These are phyloP conservation scores for Antitype chi DNA, from an alignment of 2,888 invertebrate genomes.

Conservation along the genomic window DNA sequence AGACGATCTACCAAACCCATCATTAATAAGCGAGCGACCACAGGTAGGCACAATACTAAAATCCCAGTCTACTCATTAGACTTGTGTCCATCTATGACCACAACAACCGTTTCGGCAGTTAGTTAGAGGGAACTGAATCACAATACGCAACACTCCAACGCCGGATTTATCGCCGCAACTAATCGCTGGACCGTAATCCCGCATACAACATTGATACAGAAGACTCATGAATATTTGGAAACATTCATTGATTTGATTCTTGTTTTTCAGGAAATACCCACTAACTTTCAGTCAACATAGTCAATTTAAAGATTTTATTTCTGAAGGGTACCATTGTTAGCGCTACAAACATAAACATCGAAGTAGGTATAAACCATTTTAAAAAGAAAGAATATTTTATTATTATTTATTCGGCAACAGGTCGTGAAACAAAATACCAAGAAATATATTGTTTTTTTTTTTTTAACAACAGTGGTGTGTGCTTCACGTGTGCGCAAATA, in stretches of 20 bases:
- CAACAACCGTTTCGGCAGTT: constrained; percentile 63
- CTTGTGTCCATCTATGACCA: constrained; percentile 65
- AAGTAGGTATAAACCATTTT: no score
- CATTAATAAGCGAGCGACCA: constrained; percentile 51
- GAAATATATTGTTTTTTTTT: no score
- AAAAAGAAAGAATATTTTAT: no score
- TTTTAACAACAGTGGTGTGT: no score
- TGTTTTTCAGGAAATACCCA: not conserved
- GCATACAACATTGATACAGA: constrained; percentile 26
- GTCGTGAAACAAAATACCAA: no score
- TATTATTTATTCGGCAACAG: no score
- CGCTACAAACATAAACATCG: no score
- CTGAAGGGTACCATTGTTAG: not conserved
- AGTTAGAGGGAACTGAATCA: constrained; percentile 71
- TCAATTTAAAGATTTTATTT: not conserved
- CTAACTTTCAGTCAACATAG: not conserved
- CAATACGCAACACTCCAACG: constrained; percentile 69
- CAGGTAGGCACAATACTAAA: constrained; percentile 54
- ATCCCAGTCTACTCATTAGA: constrained; percentile 59
- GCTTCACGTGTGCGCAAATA: no score
- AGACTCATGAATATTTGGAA: constrained; percentile 18
- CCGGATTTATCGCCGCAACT: constrained; percentile 70
- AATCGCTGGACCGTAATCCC: constrained; percentile 62
- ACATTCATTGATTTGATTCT: not conserved
- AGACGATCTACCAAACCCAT: constrained; percentile 40